Conservation (phyloP, 2,888 invertebrate genomes). For the Lepidochitona cinerea region DNA sequence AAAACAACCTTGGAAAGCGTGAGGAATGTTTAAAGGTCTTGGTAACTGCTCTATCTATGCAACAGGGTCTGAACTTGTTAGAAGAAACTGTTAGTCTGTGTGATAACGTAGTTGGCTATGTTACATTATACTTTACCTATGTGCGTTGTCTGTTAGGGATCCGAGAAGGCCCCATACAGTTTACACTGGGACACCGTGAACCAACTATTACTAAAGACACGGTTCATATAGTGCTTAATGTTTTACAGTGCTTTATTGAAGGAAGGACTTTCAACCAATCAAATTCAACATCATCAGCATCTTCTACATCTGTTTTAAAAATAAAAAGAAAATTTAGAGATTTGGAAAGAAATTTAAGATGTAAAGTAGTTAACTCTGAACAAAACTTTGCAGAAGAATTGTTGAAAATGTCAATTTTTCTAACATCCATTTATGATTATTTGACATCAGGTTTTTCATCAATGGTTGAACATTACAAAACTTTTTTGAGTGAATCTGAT, state of each 20-base stretch:
- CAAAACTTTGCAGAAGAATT: background rate
- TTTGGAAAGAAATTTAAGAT: background rate
- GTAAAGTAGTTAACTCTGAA: background rate
- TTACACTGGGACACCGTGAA: background rate
- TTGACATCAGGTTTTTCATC: background rate
- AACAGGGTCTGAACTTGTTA: slow-evolving; percentile 22
- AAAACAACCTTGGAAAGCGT: slow-evolving; percentile 52
- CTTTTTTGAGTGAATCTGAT: background rate
- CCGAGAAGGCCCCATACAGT: background rate
- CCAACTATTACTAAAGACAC: background rate
- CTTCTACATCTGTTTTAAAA: slow-evolving; percentile 32
- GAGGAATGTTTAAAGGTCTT: slow-evolving; percentile 60
- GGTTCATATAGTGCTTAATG: background rate
- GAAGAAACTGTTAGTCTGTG: background rate
- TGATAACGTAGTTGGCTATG: slow-evolving; percentile 26
- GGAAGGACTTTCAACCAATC: slow-evolving; percentile 30
- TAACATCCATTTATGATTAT: slow-evolving; percentile 58
- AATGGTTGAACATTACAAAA: background rate
- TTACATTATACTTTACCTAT: slow-evolving; percentile 39
- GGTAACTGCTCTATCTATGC: slow-evolving; percentile 55
- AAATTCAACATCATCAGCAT: background rate
- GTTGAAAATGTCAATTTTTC: background rate
- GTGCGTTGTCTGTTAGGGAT: slow-evolving; percentile 38
- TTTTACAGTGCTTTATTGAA: slow-evolving; percentile 37
- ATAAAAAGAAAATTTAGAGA: slow-evolving; percentile 28